A percentile compares a stretch with the other conserved stretches of the same genome.
phyloP scores from a whole-genome alignment of 2,797 vertebrate genomes.

The Oceanodroma leucorhoa region DNA sequence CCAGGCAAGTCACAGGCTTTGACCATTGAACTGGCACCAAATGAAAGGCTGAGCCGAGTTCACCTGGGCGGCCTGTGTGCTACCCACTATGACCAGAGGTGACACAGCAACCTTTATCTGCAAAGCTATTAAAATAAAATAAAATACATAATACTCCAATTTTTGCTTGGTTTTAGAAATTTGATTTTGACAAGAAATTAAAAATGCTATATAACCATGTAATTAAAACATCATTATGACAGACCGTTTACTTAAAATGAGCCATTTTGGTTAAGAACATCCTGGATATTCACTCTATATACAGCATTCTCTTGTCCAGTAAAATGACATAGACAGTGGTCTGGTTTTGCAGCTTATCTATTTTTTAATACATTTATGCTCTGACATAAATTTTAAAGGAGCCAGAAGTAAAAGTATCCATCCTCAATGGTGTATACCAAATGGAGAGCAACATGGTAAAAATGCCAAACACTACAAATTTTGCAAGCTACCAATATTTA shows the following conservation, averaged over 20 bases:
- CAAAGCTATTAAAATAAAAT: background rate
- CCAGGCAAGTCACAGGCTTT: background rate
- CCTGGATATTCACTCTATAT: background rate
- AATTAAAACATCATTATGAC: background rate
- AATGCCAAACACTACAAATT: background rate
- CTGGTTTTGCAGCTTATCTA: background rate
- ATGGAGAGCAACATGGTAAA: background rate
- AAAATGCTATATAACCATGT: background rate
- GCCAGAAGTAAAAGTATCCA: background rate
- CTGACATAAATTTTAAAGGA: background rate
- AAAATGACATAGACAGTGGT: background rate
- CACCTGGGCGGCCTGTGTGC: background rate
- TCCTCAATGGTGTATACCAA: fast-evolving
- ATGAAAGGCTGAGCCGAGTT: background rate
- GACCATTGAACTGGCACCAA: background rate
- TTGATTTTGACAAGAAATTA: background rate
- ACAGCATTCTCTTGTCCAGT: background rate
- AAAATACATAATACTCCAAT: background rate
- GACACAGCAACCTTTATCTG: background rate
- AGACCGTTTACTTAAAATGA: background rate
- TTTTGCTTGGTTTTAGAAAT: background rate
- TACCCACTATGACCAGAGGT: background rate
- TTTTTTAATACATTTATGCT: background rate
- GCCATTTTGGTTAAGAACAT: background rate
- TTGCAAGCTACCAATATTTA: background rate